Evolutionary conservation across 2,888 invertebrate species (phyloP).

Genomic region (Eupsilia transversa): DNA sequence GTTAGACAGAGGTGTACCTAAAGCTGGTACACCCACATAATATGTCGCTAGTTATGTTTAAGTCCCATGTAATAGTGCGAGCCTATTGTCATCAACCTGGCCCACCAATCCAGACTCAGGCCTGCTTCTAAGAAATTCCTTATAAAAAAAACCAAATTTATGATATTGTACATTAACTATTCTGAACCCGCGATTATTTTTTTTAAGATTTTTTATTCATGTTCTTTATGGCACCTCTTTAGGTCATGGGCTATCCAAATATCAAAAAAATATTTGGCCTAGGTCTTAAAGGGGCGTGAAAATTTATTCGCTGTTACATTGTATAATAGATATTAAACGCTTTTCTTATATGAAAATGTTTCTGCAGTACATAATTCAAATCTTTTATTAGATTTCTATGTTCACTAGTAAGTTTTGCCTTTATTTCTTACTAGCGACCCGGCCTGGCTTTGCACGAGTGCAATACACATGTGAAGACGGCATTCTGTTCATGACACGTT

Average conservation of each 20-base stretch:
- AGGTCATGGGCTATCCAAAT: no score
- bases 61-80: not conserved
- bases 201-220: no score
- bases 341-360: not conserved
- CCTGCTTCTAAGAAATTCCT: not conserved
- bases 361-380: not conserved
- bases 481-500: no score
- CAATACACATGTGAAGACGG: no score
- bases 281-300: no score
- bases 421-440: not conserved
- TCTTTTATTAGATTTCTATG: constrained; percentile 4
- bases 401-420: constrained; percentile 18
- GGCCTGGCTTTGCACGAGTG: accelerated
- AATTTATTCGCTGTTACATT: no score
- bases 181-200: no score
- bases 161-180: not conserved
- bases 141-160: no score
- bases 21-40: not conserved
- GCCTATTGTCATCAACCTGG: not conserved
- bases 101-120: no score
- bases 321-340: no score
- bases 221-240: no score
- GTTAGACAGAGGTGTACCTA: not conserved
- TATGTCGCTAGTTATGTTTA: not conserved
- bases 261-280: no score